Conservation (phyloP, 2,797 vertebrate species). For the Pseudomugil tenellus region DNA sequence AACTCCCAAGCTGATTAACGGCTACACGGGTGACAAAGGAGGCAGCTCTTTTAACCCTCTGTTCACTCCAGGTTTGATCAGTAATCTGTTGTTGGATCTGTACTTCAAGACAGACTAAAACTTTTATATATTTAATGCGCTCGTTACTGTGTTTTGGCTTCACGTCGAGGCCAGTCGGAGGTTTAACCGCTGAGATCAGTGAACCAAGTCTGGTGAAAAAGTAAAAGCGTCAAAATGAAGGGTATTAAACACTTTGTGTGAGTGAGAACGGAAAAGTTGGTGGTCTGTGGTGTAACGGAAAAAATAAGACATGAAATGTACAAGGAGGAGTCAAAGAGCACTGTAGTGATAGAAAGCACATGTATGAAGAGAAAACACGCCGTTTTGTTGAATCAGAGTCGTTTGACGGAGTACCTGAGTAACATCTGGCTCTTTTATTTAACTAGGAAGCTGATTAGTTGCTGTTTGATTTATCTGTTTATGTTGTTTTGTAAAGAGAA, state of each 20-base stretch:
- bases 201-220: conserved; percentile 17
- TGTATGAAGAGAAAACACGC: conserved; percentile 26
- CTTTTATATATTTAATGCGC: background rate
- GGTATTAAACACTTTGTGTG: conserved; percentile 3
- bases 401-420: background rate
- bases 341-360: conserved; percentile 48
- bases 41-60: conserved; percentile 46
- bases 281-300: conserved; percentile 54
- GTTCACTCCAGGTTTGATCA: conserved; percentile 57
- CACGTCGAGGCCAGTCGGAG: background rate
- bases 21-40: conserved; percentile 26
- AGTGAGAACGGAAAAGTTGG: conserved; percentile 36
- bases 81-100: conserved; percentile 10
- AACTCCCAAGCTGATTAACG: conserved; percentile 22
- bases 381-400: conserved; percentile 9
- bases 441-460: background rate
- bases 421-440: background rate
- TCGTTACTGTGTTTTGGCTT: conserved; percentile 2
- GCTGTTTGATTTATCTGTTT: background rate
- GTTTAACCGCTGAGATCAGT: background rate
- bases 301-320: conserved; percentile 29
- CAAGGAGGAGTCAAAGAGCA: conserved; percentile 40
- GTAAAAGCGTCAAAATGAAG: conserved; percentile 26
- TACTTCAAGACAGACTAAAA: conserved; percentile 15
- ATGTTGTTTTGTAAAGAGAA: background rate